Percentiles rank a stretch among this genome's conserved stretches.
phyloP scores from a whole-genome alignment of 2,113 vertebrate species.

The Hucho hucho region DNA sequence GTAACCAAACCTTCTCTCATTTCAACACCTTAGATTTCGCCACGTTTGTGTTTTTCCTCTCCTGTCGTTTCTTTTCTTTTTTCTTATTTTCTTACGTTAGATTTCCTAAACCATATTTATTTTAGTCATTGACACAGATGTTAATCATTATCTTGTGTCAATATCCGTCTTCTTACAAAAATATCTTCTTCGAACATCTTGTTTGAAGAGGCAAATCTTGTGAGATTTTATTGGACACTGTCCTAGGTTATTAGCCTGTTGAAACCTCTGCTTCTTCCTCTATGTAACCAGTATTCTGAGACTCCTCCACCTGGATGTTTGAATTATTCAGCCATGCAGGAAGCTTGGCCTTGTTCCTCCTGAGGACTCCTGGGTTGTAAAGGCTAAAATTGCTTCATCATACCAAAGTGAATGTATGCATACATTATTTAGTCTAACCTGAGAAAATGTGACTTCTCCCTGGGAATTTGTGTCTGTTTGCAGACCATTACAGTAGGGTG shows the following conservation, averaged over 20 bases:
- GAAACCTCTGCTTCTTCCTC: constrained; percentile 15
- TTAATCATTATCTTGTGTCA: background rate
- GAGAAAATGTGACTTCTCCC: constrained; percentile 86
- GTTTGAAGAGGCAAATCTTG: background rate
- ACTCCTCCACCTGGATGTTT: constrained; percentile 89
- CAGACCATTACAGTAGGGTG: constrained; percentile 80
- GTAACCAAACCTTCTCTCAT: constrained; percentile 45
- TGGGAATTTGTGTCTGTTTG: constrained; percentile 77
- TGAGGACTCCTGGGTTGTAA: constrained; percentile 85
- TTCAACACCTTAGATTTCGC: constrained; percentile 31
- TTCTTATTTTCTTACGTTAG: background rate
- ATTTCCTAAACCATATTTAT: background rate
- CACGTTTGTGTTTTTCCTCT: background rate
- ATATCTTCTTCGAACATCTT: background rate
- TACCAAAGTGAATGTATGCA: constrained; percentile 85
- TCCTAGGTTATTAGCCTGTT: constrained; percentile 10
- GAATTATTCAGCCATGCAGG: constrained; percentile 93
- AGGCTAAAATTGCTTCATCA: constrained; percentile 97
- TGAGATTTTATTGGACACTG: background rate
- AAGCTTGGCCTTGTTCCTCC: constrained; percentile 80
- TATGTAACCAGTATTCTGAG: constrained; percentile 73
- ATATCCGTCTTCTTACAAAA: background rate
- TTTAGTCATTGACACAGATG: background rate
- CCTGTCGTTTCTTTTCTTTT: background rate
- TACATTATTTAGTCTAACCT: constrained; percentile 96